These are phyloP conservation scores for Synanthedon vespiformis DNA, from an alignment of 2,888 invertebrate species.

Conservation along the genomic window DNA sequence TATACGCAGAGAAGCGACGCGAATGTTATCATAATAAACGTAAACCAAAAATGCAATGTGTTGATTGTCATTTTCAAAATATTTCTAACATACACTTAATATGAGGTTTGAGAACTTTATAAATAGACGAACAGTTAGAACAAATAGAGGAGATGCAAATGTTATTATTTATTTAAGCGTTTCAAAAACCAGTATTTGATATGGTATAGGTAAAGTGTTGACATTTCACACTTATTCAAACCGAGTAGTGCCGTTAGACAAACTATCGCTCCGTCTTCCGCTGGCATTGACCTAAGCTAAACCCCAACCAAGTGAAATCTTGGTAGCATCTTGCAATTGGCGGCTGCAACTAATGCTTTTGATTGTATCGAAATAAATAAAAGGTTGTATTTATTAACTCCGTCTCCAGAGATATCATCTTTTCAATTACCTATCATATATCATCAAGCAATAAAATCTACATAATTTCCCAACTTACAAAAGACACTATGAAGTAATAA, in stretches of 20 bases:
- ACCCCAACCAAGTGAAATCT: not conserved
- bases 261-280: constrained; percentile 32
- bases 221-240: constrained; percentile 38
- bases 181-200: constrained; percentile 4
- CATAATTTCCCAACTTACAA: constrained; percentile 6
- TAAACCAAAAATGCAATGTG: not conserved
- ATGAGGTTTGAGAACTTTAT: no score
- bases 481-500: constrained; percentile 6
- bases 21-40: not conserved
- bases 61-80: no score
- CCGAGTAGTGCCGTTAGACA: constrained; percentile 38
- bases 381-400: no score
- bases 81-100: no score
- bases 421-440: not conserved
- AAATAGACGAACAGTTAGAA: no score
- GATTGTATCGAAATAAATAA: no score
- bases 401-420: not conserved
- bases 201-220: constrained; percentile 21
- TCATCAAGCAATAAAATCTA: constrained; percentile 2
- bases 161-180: constrained; percentile 1
- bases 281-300: constrained; percentile 48
- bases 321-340: not conserved
- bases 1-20: constrained; percentile 38
- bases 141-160: constrained; percentile 29
- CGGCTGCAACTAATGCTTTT: not conserved